phyloP scores from a whole-genome alignment of 53 echinoderm and acorn worm genomes.

The Hippasteria phrygiana region DNA sequence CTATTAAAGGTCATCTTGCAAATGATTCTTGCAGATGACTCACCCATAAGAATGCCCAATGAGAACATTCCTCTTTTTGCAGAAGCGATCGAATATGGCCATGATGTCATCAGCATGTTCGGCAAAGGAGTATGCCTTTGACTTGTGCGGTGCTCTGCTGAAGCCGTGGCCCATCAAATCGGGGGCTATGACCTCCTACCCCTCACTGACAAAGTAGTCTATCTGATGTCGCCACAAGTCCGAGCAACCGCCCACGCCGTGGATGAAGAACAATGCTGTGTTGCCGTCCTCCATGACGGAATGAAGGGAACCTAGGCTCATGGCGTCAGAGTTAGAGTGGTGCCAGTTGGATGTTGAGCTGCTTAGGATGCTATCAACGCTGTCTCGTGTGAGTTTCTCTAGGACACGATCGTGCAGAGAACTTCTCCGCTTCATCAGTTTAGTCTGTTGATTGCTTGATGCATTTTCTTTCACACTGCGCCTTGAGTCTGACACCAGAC shows the following conservation, averaged over 20 bases:
- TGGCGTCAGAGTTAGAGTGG: not conserved
- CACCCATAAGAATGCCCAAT: conserved; percentile 99
- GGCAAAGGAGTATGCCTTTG: conserved; percentile 80
- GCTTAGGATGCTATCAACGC: not conserved
- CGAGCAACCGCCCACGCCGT: conserved; percentile 91
- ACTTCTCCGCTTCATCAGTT: not conserved
- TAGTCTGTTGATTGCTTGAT: not conserved
- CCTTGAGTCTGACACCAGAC: not conserved
- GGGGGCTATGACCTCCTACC: conserved; percentile 89
- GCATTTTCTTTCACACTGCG: not conserved
- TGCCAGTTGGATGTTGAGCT: not conserved
- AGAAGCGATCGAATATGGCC: conserved; percentile 86
- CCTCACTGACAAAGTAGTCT: conserved; percentile 74
- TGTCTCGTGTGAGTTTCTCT: not conserved
- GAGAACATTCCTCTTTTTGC: conserved; percentile 89
- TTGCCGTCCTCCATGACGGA: conserved; percentile 84
- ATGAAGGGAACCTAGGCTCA: conserved; percentile 65
- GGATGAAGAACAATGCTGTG: conserved; percentile 87
- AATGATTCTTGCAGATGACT: not conserved
- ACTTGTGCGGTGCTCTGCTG: conserved; percentile 82
- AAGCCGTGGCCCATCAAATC: conserved; percentile 95
- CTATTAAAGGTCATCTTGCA: too few species aligned
- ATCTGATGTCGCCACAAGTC: conserved; percentile 90
- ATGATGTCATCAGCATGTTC: conserved; percentile 84
- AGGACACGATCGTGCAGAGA: not conserved